These are phyloP conservation scores for Numenius arquata DNA, from an alignment of 2,113 vertebrate genomes.

Conservation along the genomic window DNA sequence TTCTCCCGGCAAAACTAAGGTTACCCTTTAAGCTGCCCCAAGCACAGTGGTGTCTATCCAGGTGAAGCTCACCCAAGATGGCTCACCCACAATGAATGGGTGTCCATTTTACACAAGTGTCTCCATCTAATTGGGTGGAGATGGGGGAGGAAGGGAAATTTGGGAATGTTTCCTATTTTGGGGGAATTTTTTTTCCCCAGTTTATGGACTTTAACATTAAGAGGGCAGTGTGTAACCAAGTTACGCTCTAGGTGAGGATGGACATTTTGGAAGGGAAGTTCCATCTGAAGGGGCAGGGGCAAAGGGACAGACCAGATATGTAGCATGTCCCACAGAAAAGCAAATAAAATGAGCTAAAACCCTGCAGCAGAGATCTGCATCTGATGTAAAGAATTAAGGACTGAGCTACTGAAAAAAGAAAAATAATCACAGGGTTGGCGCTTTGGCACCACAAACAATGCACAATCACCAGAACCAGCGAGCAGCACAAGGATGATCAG, in stretches of 20 bases:
- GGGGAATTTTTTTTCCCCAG: neutral
- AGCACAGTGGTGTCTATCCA: neutral
- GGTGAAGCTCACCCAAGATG: conserved; percentile 44
- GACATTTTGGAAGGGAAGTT: neutral
- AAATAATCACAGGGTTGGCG: neutral
- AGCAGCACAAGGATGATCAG: neutral
- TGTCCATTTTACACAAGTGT: neutral
- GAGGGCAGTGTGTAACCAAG: neutral
- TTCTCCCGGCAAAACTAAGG: neutral
- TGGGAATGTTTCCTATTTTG: neutral
- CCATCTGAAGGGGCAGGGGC: neutral
- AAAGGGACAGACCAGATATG: neutral
- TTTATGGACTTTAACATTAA: neutral
- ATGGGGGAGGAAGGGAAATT: neutral
- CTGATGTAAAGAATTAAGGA: neutral
- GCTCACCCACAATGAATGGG: neutral
- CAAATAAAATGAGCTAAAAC: neutral
- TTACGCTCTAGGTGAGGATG: neutral
- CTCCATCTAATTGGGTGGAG: neutral
- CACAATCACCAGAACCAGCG: neutral
- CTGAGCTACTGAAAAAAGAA: neutral
- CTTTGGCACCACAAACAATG: neutral
- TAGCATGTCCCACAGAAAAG: neutral
- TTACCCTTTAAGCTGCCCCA: neutral
- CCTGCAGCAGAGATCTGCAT: neutral